A percentile compares a stretch with the other conserved stretches of the same genome.
These are phyloP conservation scores for Stigmatopora argus DNA, from an alignment of 2,113 vertebrate species.

Conservation along the genomic window DNA sequence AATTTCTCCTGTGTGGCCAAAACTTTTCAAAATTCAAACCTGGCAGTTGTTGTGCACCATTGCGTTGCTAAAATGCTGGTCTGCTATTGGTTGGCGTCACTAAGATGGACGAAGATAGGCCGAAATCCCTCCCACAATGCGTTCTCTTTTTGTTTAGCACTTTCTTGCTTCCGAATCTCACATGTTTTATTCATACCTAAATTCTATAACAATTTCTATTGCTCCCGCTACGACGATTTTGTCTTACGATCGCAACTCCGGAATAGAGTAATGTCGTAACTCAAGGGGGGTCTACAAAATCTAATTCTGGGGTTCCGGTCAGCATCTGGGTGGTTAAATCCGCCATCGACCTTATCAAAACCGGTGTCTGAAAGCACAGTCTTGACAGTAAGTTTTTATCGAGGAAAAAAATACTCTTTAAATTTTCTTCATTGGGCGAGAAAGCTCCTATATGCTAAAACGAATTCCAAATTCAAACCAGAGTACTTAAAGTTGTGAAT, in stretches of 20 bases:
- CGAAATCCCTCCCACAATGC: too few relatives aligned
- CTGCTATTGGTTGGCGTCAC: too few relatives aligned
- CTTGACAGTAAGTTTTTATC: slow-evolving; percentile 6
- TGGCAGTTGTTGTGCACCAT: too few relatives aligned
- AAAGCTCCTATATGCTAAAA: slow-evolving; percentile 42
- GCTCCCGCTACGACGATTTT: too few relatives aligned
- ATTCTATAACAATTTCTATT: too few relatives aligned
- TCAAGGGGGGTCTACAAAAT: neutral
- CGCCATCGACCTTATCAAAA: slow-evolving; percentile 1
- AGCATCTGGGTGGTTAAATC: neutral
- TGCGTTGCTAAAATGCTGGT: too few relatives aligned
- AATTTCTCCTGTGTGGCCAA: neutral
- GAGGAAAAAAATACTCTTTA: slow-evolving; percentile 24
- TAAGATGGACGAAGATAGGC: too few relatives aligned
- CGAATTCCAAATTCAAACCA: slow-evolving; percentile 34
- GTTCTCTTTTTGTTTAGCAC: too few relatives aligned
- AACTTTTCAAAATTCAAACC: neutral
- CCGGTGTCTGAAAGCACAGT: slow-evolving; percentile 32
- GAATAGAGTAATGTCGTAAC: too few relatives aligned
- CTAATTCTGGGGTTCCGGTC: neutral
- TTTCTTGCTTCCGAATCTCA: too few relatives aligned
- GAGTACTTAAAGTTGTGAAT: slow-evolving; percentile 26
- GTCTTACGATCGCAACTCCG: too few relatives aligned
- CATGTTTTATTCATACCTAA: too few relatives aligned
- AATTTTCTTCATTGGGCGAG: slow-evolving; percentile 33